A percentile compares a stretch with the other conserved stretches of the same genome.
Evolutionary conservation across 2,113 vertebrate species (phyloP).

Genomic region (Catagonus wagneri): DNA sequence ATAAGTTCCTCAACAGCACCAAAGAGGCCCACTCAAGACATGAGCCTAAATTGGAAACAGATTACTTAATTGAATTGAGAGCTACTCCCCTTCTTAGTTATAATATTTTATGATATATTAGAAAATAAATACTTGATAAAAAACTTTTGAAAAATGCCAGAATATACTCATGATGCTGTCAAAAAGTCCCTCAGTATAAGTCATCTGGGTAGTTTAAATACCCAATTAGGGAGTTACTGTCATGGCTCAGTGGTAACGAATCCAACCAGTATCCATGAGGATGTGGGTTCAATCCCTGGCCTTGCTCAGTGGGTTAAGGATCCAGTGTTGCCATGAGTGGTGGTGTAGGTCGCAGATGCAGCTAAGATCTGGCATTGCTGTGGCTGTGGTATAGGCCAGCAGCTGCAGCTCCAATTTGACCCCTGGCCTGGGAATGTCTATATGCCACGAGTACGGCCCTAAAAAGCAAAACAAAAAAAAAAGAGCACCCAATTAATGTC

Average conservation of each 20-base stretch:
- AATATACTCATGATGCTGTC: background rate
- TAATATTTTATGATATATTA: conserved; percentile 11
- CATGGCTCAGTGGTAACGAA: too few relatives aligned
- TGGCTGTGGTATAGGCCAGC: too few relatives aligned
- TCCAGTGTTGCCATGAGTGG: too few relatives aligned
- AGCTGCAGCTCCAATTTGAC: too few relatives aligned
- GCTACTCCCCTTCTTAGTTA: background rate
- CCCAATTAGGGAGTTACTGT: background rate
- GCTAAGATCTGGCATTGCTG: too few relatives aligned
- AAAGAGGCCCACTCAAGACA: background rate
- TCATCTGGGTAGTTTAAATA: background rate
- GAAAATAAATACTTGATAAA: conserved; percentile 28
- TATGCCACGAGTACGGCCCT: too few relatives aligned
- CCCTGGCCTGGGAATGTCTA: too few relatives aligned
- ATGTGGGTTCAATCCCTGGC: too few relatives aligned
- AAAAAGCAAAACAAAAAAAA: too few relatives aligned
- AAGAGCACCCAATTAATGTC: background rate
- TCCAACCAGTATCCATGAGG: too few relatives aligned
- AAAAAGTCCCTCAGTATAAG: background rate
- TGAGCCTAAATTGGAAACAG: background rate
- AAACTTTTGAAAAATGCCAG: background rate
- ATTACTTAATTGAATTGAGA: background rate
- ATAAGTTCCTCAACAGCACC: background rate
- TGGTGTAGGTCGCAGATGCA: too few relatives aligned
- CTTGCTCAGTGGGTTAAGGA: too few relatives aligned